Base-by-base conservation (phyloP, 2,113 vertebrate species). In the Osmerus eperlanus region DNA sequence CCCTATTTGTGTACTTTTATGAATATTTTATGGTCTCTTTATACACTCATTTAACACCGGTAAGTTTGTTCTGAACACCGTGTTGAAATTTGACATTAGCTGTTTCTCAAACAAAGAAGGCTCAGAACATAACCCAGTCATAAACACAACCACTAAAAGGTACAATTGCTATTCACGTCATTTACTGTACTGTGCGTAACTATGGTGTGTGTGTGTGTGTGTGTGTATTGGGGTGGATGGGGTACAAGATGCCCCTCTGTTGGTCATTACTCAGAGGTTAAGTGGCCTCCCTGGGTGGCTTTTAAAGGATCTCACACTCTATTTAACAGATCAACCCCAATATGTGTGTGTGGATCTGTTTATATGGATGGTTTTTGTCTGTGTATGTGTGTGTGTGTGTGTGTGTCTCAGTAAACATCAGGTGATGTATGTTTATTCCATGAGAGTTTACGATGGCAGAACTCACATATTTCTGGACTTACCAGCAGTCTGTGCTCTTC, bases 371-470 rank as follows among this genome's bases (percentile, higher is more conserved):
- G 18, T 65, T 67, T 61, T 47, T 58, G 55, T 41, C 29, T 47
- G 28, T 67, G 47, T 23, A 13, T 52, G 65, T 66, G 47, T 52
- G 12, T 13, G n/a, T 15, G 65, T 5, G 47, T 1, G 41, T 15
- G 19, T 6, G 21, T n/a, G 19, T 41, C 4, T 41, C n/a, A 21
- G 84, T 80, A 87, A 87, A 89, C 84, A 89, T 61, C 70, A 67
- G 54, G 65, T 4, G 8, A 19, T 56, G 28, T 11, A 47, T 86
- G 87, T 88, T 91, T 89, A 86, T 70, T 67, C 62, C 36, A 56
- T 15, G 2, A 18, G 56, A 67, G 73, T 21, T 1, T 67, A 55
- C 74, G 79, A 83, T 72, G 75, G 58, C 3, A 19, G 18, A 11
- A 14, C 28, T 23, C 16, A 41, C 71, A 28, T 66, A 67, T 28